Base-by-base conservation (phyloP, 2,888 invertebrate genomes). In the Andrena haemorrhoa region DNA sequence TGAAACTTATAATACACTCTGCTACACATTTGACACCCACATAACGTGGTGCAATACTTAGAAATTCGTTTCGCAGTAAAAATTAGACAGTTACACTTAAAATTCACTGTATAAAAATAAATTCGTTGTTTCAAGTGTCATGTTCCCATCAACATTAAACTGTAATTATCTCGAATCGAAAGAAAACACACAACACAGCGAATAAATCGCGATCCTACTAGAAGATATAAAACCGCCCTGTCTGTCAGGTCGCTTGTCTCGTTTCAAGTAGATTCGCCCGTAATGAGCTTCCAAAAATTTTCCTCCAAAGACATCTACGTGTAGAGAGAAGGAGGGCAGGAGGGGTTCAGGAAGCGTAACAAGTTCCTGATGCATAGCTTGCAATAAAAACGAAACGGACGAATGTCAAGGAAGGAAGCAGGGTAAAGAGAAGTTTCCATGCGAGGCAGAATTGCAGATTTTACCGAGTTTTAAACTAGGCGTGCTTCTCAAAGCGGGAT, bases 401-500 rank as follows among this genome's bases (percentile, higher is more conserved):
- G 61, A 80, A 77, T 71, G 75, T 79, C 75, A 81, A 71, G 29
- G 29, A 33, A 69, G 65, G 69, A 66, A 47, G 69, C 68, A 74
- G 78, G 64, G 69, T 65, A 75, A 71, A 86, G 75, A 49, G 74
- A 84, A 88, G 88, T 88, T 89, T 75, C 77, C 79, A 72, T 78
- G 83, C 85, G 84, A 84, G 83, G 72, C 84, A 74, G 71, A 89
- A 87, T 90, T 87, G 82, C 85, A 90, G 89, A 93, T 92, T 92
- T 91, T 90, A 88, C 90, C 87, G 90, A 93, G 92, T 92, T 92
- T 90, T 86, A 88, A 92, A 91, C 89, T 90, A 87, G 86, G 85
- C 86, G 79, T 82, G 81, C 85, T 87, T 73, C 76, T 90, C 91
- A 91, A 91, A 91, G 91, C 88, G 86, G 88, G 84, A 82, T 87